Evolutionary conservation across 2,113 vertebrate species (phyloP).

Genomic region (Orcinus orca): DNA sequence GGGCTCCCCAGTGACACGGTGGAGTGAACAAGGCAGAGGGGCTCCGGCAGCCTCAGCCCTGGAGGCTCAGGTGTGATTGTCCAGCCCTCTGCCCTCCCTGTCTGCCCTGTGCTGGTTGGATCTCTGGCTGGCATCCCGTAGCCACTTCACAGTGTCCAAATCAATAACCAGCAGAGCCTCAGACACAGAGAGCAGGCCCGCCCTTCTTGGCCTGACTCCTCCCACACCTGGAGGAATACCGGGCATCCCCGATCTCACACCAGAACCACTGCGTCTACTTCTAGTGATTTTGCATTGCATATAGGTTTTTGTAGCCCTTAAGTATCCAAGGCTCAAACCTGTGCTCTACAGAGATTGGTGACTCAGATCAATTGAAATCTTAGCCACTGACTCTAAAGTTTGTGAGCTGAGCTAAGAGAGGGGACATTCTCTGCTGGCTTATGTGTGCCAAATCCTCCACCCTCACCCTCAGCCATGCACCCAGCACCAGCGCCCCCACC

Average conservation of each 20-base stretch:
- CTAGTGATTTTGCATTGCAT: not conserved
- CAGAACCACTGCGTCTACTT: not conserved
- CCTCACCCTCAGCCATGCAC: fast-evolving
- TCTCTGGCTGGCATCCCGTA: not conserved
- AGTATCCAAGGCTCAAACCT: not conserved
- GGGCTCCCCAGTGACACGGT: not conserved
- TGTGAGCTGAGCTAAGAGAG: not conserved
- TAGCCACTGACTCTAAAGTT: not conserved
- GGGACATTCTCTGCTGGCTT: not conserved
- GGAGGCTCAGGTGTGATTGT: not conserved
- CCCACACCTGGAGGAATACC: not conserved
- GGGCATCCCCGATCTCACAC: too few species aligned
- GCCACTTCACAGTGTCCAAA: fast-evolving
- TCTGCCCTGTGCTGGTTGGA: not conserved
- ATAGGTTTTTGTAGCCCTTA: not conserved
- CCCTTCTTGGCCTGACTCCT: fast-evolving
- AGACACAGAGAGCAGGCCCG: not conserved
- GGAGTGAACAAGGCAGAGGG: not conserved
- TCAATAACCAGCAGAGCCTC: not conserved
- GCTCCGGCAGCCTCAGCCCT: not conserved
- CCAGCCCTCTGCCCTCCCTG: fast-evolving
- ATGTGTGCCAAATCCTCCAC: not conserved
- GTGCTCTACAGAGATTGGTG: not conserved
- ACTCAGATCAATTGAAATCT: not conserved
- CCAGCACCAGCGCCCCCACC: too few species aligned